A percentile compares a stretch with the other conserved stretches of the same genome.
Conservation (phyloP, 2,888 invertebrate genomes). For the Megastigmus dorsalis region DNA sequence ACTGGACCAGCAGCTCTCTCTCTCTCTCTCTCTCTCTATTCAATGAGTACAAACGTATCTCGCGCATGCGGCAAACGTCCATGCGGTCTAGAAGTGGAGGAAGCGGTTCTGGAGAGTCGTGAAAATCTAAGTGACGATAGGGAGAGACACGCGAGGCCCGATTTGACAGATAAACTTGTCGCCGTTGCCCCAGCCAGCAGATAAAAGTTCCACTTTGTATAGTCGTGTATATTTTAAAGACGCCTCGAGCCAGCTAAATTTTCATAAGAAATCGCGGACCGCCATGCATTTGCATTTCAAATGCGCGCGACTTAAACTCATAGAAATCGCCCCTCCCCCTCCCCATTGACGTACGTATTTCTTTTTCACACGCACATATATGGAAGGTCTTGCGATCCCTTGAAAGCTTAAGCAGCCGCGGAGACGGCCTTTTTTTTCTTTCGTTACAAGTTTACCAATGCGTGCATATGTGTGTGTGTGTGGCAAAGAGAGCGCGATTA, state of each 20-base stretch:
- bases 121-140: too few species aligned
- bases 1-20: neutral
- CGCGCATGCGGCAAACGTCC: too few species aligned
- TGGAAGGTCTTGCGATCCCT: neutral
- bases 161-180: neutral
- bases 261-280: neutral
- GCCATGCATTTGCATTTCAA: slow-evolving; percentile 3
- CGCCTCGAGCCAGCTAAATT: neutral
- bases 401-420: neutral
- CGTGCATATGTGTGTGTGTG: neutral
- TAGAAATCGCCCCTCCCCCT: neutral
- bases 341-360: neutral
- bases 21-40: too few species aligned
- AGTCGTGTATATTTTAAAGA: neutral
- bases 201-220: neutral
- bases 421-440: neutral
- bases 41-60: too few species aligned
- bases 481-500: slow-evolving; percentile 35
- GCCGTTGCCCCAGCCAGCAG: too few species aligned
- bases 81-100: too few species aligned
- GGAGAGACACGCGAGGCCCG: neutral
- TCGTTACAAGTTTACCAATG: too few species aligned
- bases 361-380: neutral
- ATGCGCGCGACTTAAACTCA: too few species aligned
- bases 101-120: neutral